Evolutionary conservation across 2,888 invertebrate species (phyloP).

Genomic region (Tridacna crocea): DNA sequence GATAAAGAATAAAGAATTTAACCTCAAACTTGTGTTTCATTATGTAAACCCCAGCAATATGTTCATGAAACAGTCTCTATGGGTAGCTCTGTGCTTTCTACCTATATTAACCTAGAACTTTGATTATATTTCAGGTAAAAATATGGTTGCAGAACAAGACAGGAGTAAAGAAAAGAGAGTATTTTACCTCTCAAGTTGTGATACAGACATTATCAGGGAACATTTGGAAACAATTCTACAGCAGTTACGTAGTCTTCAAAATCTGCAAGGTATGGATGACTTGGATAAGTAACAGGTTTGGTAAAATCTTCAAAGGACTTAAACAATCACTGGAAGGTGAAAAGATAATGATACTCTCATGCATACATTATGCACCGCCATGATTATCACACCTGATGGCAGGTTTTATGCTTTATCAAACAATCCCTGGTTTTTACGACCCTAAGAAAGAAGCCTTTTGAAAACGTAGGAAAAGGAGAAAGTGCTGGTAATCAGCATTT

Average conservation of each 20-base stretch:
- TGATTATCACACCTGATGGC: too few species aligned
- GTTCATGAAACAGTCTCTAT: background rate
- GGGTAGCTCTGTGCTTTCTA: background rate
- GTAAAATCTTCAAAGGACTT: background rate
- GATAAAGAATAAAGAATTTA: too few species aligned
- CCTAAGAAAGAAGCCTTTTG: too few species aligned
- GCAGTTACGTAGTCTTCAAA: background rate
- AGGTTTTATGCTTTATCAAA: too few species aligned
- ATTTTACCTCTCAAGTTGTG: slow-evolving; percentile 46
- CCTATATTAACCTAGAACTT: background rate
- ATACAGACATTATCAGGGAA: slow-evolving; percentile 47
- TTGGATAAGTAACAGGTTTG: background rate
- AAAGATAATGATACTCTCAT: too few species aligned
- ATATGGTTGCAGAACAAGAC: slow-evolving; percentile 11
- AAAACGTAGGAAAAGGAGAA: too few species aligned
- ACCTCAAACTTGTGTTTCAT: background rate
- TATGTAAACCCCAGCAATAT: background rate
- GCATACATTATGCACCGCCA: too few species aligned
- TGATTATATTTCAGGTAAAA: background rate
- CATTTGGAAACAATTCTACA: slow-evolving; percentile 29
- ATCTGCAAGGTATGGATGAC: background rate
- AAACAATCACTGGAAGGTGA: background rate
- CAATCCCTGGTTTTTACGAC: too few species aligned
- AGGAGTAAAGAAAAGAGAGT: background rate
- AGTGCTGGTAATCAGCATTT: too few species aligned